Conservation (phyloP, 64 coral and sea anemone species). For the Actinia tenebrosa region DNA sequence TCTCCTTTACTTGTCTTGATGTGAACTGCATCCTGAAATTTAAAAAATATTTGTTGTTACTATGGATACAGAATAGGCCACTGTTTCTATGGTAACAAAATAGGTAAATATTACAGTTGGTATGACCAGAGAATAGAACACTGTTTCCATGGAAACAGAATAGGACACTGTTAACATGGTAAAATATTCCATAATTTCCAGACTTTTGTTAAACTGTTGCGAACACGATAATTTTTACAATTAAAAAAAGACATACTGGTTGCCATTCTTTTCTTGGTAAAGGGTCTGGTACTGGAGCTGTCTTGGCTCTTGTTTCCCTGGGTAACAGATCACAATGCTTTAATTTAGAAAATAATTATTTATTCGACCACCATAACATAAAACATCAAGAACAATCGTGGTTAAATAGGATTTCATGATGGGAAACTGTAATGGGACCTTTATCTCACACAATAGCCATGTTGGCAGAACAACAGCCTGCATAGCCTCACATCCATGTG, state of each 20-base stretch:
- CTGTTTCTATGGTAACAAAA: background rate
- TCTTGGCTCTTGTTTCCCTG: constrained; percentile 64
- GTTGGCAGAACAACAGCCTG: no score
- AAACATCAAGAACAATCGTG: no score
- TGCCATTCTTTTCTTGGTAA: constrained; percentile 73
- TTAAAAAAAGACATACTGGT: constrained; percentile 37
- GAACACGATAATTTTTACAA: background rate
- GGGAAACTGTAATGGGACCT: no score
- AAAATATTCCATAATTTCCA: no score
- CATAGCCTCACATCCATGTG: no score
- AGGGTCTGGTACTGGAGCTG: constrained; percentile 50
- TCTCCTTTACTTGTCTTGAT: constrained; percentile 70
- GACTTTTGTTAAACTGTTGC: background rate
- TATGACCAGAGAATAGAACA: no score
- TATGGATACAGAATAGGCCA: background rate
- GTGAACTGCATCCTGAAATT: constrained; percentile 65
- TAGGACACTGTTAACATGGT: no score
- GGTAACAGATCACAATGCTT: background rate
- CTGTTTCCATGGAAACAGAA: no score
- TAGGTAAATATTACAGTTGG: background rate
- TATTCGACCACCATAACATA: no score
- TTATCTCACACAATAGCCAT: no score
- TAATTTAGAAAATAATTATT: no score
- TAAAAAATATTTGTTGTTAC: background rate
- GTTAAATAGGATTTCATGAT: no score